Evolutionary conservation across 2,888 invertebrate species (phyloP).

Genomic region (Callosobruchus maculatus): DNA sequence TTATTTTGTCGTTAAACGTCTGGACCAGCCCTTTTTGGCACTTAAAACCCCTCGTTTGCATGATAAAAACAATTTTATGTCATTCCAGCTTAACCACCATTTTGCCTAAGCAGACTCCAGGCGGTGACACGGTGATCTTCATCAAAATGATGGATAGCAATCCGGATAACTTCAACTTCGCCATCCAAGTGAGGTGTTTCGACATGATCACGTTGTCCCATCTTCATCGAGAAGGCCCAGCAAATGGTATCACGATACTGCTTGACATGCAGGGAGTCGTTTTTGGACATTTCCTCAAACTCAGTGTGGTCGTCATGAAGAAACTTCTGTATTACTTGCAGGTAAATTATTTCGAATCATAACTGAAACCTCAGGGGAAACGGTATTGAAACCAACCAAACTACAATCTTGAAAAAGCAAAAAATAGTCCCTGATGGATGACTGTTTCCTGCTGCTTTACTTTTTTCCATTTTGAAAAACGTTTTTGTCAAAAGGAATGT

Average conservation of each 20-base stretch:
- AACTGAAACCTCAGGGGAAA: too few species aligned
- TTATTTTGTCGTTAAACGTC: too few species aligned
- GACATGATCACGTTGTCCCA: conserved; percentile 61
- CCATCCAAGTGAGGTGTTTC: conserved; percentile 51
- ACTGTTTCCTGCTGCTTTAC: too few species aligned
- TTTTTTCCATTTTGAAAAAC: too few species aligned
- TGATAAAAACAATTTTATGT: neutral
- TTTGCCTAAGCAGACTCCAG: conserved; percentile 28
- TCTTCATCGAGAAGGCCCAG: conserved; percentile 53
- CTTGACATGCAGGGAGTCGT: conserved; percentile 61
- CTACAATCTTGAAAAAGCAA: too few species aligned
- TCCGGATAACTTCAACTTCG: conserved; percentile 57
- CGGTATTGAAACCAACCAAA: too few species aligned
- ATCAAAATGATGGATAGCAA: conserved; percentile 52
- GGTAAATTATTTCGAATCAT: too few species aligned
- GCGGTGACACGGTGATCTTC: conserved; percentile 36
- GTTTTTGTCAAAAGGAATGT: too few species aligned
- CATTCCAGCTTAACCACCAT: conserved; percentile 24
- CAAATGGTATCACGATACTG: conserved; percentile 58
- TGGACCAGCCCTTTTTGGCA: too few species aligned
- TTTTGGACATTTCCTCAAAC: conserved; percentile 61
- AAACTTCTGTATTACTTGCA: conserved; percentile 67
- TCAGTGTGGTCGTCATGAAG: conserved; percentile 62
- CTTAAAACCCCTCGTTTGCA: too few species aligned
- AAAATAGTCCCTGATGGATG: too few species aligned